Conservation (phyloP, 2,888 invertebrate species). For the Hedya salicella region DNA sequence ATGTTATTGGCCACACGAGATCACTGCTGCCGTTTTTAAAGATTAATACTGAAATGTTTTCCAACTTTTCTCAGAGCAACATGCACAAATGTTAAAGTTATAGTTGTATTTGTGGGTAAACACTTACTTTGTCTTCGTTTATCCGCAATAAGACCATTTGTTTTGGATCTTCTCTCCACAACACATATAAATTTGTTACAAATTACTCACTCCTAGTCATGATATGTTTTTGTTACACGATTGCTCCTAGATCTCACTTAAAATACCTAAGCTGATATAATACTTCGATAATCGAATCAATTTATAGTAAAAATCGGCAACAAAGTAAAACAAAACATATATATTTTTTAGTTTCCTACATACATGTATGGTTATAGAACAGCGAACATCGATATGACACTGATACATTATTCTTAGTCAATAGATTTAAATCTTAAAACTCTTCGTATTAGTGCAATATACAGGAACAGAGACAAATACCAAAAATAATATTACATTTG, state of each 20-base stretch:
- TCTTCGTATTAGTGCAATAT: too few species aligned
- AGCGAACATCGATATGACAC: slow-evolving; percentile 11
- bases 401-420: not conserved
- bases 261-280: slow-evolving; percentile 42
- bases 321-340: slow-evolving; percentile 4
- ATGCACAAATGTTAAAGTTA: not conserved
- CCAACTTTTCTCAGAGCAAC: not conserved
- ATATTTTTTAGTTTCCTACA: slow-evolving; percentile 6
- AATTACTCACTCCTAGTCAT: slow-evolving; percentile 74
- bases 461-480: too few species aligned
- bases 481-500: too few species aligned
- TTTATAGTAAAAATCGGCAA: not conserved
- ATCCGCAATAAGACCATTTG: slow-evolving; percentile 10
- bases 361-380: not conserved
- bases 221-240: slow-evolving; percentile 80
- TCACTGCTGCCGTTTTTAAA: too few species aligned
- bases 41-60: too few species aligned
- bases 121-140: slow-evolving; percentile 21
- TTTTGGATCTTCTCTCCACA: slow-evolving; percentile 51
- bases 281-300: not conserved
- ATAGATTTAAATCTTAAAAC: not conserved
- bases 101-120: slow-evolving; percentile 11
- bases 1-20: too few species aligned
- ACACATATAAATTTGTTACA: slow-evolving; percentile 70
- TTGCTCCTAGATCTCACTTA: slow-evolving; percentile 48